A percentile compares a stretch with the other conserved stretches of the same genome.
Evolutionary conservation across 2,888 invertebrate genomes (phyloP).

Genomic region (Thera obeliscata): DNA sequence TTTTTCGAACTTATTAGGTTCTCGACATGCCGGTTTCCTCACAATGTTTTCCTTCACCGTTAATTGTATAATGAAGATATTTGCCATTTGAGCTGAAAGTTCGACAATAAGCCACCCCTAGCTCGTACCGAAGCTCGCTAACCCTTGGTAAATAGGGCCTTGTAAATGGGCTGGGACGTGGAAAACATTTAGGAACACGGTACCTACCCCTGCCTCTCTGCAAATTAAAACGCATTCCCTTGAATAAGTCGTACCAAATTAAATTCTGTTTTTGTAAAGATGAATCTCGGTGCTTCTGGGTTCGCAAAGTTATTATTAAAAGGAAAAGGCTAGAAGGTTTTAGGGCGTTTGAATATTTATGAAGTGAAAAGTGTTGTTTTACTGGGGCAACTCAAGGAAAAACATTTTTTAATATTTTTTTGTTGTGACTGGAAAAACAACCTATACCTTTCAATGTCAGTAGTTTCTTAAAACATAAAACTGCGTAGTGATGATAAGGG

Average conservation of each 20-base stretch:
- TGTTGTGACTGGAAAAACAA: no score
- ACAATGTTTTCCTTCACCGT: no score
- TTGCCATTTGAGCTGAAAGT: slow-evolving; percentile 27
- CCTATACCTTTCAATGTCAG: no score
- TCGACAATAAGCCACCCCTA: slow-evolving; percentile 26
- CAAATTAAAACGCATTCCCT: slow-evolving; percentile 64
- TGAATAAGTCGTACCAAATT: slow-evolving; percentile 35
- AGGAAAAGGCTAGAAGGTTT: slow-evolving; percentile 11
- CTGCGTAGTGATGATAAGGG: no score
- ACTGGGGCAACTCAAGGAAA: neutral
- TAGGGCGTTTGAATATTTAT: slow-evolving; percentile 6
- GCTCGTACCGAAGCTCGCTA: slow-evolving; percentile 36
- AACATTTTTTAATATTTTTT: neutral
- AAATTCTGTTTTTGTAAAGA: slow-evolving; percentile 35
- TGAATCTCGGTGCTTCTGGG: slow-evolving; percentile 23
- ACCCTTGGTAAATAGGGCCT: slow-evolving; percentile 70
- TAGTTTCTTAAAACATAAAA: neutral
- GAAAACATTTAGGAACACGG: slow-evolving; percentile 59
- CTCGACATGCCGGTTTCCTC: no score
- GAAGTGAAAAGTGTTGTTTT: slow-evolving; percentile 3
- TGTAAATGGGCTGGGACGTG: slow-evolving; percentile 75
- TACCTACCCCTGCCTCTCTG: slow-evolving; percentile 72
- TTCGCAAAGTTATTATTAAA: slow-evolving; percentile 25
- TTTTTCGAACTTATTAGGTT: no score
- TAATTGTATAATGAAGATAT: slow-evolving; percentile 30